A percentile compares a stretch with the other conserved stretches of the same genome.
These are phyloP conservation scores for Syngnathus rostellatus DNA, from an alignment of 2,797 vertebrate genomes.

Conservation along the genomic window DNA sequence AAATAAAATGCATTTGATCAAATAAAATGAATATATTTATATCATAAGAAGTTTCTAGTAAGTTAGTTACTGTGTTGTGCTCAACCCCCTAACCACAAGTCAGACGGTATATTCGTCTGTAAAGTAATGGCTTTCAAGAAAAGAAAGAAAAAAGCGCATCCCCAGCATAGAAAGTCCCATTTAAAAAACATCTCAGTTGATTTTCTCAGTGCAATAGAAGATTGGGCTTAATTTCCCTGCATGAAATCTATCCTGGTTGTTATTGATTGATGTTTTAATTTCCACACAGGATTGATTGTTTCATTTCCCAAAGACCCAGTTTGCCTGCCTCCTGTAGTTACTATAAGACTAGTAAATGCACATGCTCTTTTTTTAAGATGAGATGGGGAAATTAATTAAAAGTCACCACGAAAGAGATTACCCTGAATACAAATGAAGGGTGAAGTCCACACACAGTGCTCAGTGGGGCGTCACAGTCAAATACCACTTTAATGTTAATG, in stretches of 20 bases:
- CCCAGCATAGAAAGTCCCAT: slow-evolving; percentile 26
- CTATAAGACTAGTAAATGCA: slow-evolving; percentile 18
- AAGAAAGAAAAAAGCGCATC: slow-evolving; percentile 11
- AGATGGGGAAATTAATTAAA: slow-evolving; percentile 33
- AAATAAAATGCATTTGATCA: not conserved
- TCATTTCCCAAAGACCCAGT: slow-evolving; percentile 7
- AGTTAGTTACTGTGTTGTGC: not conserved
- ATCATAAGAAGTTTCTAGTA: not conserved
- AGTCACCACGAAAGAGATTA: slow-evolving; percentile 31
- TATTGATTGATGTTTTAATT: slow-evolving; percentile 49
- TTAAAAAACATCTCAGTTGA: slow-evolving; percentile 17
- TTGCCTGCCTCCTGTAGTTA: slow-evolving; percentile 24
- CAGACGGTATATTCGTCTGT: not conserved
- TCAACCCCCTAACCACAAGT: not conserved
- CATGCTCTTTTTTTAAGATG: slow-evolving; percentile 35
- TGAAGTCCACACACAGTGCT: slow-evolving; percentile 20
- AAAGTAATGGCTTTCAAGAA: slow-evolving; percentile 8
- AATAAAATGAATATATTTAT: not conserved
- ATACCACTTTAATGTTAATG: slow-evolving; percentile 39
- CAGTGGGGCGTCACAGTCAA: slow-evolving; percentile 28
- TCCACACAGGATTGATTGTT: slow-evolving; percentile 22
- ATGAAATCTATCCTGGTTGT: slow-evolving; percentile 32
- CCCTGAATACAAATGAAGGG: slow-evolving; percentile 43
- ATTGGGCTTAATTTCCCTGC: slow-evolving; percentile 21
- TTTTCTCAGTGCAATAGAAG: slow-evolving; percentile 19